Conservation (phyloP, 1,140 invertebrate species). For the Anastatus disparis region DNA sequence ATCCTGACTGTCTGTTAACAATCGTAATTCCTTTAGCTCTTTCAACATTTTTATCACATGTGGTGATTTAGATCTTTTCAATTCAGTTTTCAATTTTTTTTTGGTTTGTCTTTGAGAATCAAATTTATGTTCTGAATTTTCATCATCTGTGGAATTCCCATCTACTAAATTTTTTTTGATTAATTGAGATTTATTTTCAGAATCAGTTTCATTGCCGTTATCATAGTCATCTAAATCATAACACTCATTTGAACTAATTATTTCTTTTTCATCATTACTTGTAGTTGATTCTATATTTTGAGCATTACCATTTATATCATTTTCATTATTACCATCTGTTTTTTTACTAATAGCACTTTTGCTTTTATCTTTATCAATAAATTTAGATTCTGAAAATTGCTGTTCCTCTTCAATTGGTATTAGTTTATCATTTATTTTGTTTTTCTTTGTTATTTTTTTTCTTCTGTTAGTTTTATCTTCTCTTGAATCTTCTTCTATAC, state of each 20-base stretch:
- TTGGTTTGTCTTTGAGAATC: too few relatives aligned
- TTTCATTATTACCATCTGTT: not conserved
- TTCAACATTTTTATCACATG: too few relatives aligned
- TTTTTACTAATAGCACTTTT: not conserved
- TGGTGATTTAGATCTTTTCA: too few relatives aligned
- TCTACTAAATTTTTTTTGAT: not conserved
- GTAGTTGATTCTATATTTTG: not conserved
- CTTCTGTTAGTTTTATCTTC: conserved; percentile 8
- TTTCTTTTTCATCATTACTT: not conserved
- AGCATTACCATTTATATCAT: too few relatives aligned
- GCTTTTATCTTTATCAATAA: not conserved
- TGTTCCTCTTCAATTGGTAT: too few relatives aligned
- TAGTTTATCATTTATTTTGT: conserved; percentile 24
- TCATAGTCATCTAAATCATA: not conserved
- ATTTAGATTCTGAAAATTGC: not conserved
- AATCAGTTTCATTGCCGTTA: not conserved
- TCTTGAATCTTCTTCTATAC: conserved; percentile 32
- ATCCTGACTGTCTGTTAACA: too few relatives aligned
- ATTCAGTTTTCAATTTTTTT: not conserved
- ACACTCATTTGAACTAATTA: not conserved
- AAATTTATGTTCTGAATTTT: not conserved
- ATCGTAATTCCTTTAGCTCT: too few relatives aligned
- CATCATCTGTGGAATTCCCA: not conserved
- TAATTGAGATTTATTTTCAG: not conserved
- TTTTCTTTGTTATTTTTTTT: conserved; percentile 22